Base-by-base conservation (phyloP, 2,888 invertebrate genomes). In the Scaptomyza parva region DNA sequence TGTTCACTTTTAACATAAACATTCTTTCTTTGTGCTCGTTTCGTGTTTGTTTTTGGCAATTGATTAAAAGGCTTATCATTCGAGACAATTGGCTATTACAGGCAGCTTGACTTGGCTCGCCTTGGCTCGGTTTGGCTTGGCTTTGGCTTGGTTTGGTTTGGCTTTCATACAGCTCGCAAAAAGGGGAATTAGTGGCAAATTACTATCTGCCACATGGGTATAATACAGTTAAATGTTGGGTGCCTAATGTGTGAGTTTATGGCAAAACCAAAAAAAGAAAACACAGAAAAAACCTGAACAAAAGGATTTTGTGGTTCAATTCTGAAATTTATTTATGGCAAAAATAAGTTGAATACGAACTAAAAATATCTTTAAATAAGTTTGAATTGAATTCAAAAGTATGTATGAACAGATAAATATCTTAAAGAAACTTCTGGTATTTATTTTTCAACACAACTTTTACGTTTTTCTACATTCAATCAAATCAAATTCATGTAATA, bases 21-120 rank as follows among this genome's bases (percentile, higher is more conserved):
- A 12, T 18, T 2, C 11, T 12, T 1, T 24, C 18, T n/a, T 0
- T 3, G 39, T 51, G 45, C n/a, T n/a, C n/a, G n/a, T 44, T 4
- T 18, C 26, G n/a, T 20, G 14, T 26, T 52, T 37, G 37, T 60
- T 86, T 86, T 75, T 86, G 76, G 81, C 84, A 88, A 84, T 88
- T 84, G 88, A 84, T 84, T 88, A 80, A 86, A 83, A 71, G 84
- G 84, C 84, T 88, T 88, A 86, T 70, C 70, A 66, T 70, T 62
- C 64, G 51, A 85, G 86, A 85, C 87, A 82, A 85, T 82, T 85
- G 87, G 64, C 72, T 24, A 63, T 67, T 62, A 53, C 30, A 20
- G 70, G 52, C 12, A 41, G 43, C 40, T 28, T 40, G 39, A 43
- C 40, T 35, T 33, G 55, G 26, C 30, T 14, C n/a, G n/a, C n/a